Evolutionary conservation across 2,797 vertebrate species (phyloP), one percentile per base, ranked within the genome.

Genomic region (Molothrus ater): DNA sequence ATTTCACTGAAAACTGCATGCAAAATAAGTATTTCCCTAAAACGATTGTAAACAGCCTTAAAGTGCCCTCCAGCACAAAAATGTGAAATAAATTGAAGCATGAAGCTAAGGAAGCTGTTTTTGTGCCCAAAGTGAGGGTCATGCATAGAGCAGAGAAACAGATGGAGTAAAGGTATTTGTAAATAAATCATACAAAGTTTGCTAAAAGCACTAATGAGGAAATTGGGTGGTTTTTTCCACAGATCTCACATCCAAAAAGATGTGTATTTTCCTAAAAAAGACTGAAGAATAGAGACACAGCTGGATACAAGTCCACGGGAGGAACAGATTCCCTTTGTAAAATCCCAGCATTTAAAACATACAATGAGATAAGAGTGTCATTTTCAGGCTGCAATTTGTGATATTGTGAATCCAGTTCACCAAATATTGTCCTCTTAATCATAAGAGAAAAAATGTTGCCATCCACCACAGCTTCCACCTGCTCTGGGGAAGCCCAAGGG

Each of bases 341-440:
- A 78, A 40, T 12, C 36, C 24, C 82, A 93, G 51, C 4, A 24
- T 40, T 92, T 60, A 29, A 92, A 93, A 88, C 1, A 45, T 0
- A 53, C 70, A 50, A 2, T 1, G 31, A 54, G 26, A 26, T 4
- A 2, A 51, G 13, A 1, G 0, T 4, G 40, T 4, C 29, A 9
- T 38, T 80, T 59, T 6, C 66, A 63, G 70, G 70, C 56, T 73
- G 63, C 5, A 43, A 1, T 93, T 53, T 56, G n/a, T 17, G 43
- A 9, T 40, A 21, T 1, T 31, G 14, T 1, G 5, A 66, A 51
- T 7, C 11, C 11, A 66, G 22, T 7, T 42, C 43, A 3, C 40
- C 26, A 59, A 75, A 51, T 1, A 7, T 5, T 42, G 17, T 5
- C 54, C 63, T 13, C 6, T 40, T 79, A 48, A 65, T 63, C 38